Evolutionary conservation across 2,888 invertebrate species (phyloP), one percentile per base, ranked within the genome.

Genomic region (Netelia inedita): DNA sequence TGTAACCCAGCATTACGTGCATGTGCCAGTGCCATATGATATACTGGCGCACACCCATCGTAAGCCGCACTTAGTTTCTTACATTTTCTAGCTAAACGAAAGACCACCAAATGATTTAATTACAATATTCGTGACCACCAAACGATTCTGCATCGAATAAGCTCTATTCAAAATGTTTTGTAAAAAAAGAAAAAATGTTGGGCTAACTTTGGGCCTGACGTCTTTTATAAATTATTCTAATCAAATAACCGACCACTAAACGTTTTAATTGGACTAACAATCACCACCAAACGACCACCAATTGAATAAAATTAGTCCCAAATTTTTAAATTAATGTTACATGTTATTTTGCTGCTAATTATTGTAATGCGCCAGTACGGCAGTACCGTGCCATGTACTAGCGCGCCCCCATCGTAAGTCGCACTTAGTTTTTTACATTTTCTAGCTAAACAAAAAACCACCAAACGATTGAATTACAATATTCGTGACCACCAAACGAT

Each of bases 401-500:
- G 46, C 46, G 46, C 14, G 14, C 46, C 46, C 14, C 46, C 46
- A 46, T 14, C 46, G 46, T 46, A 46, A 46, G 46, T 46, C 46
- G 46, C 46, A 46, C 46, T 46, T 46, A 46, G 46, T 46, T 46
- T 46, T 46, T 46, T 46, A 46, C 2, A 46, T 46, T 46, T 46
- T 46, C 46, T 46, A 46, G 1, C n/a, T n/a, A n/a, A n/a, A n/a
- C n/a, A n/a, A n/a, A n/a, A n/a, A n/a, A n/a, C n/a, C n/a, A n/a
- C n/a, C 46, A 11, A 46, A 46, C 46, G 46, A 46, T 46, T 46
- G 1, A 46, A 46, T 46, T 11, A 46, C 46, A 46, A 46, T 46
- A 46, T 46, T 46, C 46, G 46, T 46, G 46, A 46, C 46, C 46
- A 46, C 46, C 46, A 46, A 46, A 46, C 46, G 46, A 46, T 46